Percentiles rank a stretch among this genome's conserved stretches.
Conservation (phyloP, 2,113 vertebrate species). For the Clupea harengus region DNA sequence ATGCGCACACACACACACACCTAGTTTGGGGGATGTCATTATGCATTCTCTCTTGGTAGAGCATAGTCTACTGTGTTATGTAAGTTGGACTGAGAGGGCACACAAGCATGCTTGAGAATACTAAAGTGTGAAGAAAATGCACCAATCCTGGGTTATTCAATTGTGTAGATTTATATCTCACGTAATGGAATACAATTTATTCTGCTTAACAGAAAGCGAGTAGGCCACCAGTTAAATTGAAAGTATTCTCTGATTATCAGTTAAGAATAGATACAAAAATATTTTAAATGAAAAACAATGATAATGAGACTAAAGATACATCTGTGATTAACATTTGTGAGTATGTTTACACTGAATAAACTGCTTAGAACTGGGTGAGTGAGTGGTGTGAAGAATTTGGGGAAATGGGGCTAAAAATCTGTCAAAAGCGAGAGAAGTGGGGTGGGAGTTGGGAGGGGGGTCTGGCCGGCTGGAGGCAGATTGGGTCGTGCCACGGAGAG, state of each 20-base stretch:
- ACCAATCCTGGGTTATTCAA: too few relatives aligned
- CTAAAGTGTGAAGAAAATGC: too few relatives aligned
- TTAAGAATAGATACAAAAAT: neutral
- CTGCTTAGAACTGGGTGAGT: conserved; percentile 18
- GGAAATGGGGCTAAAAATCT: conserved; percentile 73
- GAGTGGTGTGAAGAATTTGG: conserved; percentile 67
- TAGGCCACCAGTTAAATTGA: neutral
- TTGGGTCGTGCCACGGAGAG: conserved; percentile 72
- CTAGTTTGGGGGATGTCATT: conserved; percentile 27
- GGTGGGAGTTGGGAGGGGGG: neutral
- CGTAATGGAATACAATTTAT: too few relatives aligned
- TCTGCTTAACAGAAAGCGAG: neutral
- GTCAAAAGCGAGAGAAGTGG: conserved; percentile 68
- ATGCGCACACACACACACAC: neutral
- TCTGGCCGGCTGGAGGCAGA: conserved; percentile 70
- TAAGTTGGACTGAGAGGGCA: conserved; percentile 26
- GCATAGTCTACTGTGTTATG: conserved; percentile 39
- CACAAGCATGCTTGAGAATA: neutral
- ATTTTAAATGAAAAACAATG: neutral
- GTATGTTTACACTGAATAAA: neutral
- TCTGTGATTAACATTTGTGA: neutral
- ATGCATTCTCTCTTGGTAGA: conserved; percentile 43
- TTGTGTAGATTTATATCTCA: too few relatives aligned
- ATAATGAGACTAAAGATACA: neutral
- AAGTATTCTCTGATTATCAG: neutral